A percentile compares a stretch with the other conserved stretches of the same genome.
phyloP scores from a whole-genome alignment of 2,797 vertebrate genomes.

The Cercopithecus neglectus region DNA sequence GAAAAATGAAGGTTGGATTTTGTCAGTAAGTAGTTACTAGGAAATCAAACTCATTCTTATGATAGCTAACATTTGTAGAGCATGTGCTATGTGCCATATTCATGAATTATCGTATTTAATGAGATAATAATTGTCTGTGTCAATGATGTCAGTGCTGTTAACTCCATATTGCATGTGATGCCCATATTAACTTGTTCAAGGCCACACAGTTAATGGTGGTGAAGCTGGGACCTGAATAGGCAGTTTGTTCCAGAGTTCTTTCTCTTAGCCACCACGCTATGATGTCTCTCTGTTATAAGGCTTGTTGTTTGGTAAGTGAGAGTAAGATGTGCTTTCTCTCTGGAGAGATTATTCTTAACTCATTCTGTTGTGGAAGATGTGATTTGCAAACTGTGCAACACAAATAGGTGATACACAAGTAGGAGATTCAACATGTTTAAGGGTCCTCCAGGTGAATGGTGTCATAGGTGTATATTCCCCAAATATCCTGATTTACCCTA shows the following conservation, averaged over 20 bases:
- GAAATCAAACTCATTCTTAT: neutral
- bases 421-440: neutral
- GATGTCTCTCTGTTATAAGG: neutral
- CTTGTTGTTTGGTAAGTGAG: neutral
- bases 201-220: neutral
- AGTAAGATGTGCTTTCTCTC: neutral
- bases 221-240: neutral
- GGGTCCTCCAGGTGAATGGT: neutral
- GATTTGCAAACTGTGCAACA: neutral
- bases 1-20: slow-evolving; percentile 36
- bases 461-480: neutral
- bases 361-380: neutral
- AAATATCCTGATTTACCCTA: neutral
- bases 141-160: neutral
- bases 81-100: neutral
- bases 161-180: neutral
- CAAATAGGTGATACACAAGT: neutral
- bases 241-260: neutral
- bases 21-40: neutral
- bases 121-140: neutral
- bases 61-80: neutral
- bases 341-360: neutral
- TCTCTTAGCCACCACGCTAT: neutral
- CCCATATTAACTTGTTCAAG: neutral
- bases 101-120: neutral